phyloP scores from a whole-genome alignment of 1,140 invertebrate species.

The Stegodyphus mimosarum region DNA sequence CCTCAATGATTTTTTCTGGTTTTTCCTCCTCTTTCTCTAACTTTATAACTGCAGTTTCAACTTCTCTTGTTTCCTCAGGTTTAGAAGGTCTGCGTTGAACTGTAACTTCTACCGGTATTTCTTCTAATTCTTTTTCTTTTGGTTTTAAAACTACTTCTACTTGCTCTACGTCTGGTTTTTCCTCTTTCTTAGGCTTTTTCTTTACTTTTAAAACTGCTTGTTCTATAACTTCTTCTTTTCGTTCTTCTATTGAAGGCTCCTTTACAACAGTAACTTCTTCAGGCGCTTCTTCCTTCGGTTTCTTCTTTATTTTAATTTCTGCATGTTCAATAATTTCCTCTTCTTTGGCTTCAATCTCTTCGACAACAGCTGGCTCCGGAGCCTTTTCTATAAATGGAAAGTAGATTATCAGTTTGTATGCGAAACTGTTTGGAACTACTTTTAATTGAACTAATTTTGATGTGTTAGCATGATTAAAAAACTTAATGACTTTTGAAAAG shows the following conservation, averaged over 20 bases:
- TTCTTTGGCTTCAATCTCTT: no score
- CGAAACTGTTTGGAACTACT: no score
- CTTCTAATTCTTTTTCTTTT: constrained; percentile 38
- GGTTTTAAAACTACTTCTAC: constrained; percentile 12
- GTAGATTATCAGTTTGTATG: no score
- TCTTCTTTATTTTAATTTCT: neutral
- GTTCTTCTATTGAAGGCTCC: constrained; percentile 10
- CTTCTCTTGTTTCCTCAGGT: constrained; percentile 66
- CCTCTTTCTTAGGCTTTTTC: constrained; percentile 33
- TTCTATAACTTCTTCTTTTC: constrained; percentile 21
- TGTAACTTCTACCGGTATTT: constrained; percentile 28
- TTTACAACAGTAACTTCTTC: constrained; percentile 17
- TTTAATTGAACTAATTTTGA: no score
- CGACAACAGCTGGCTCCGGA: neutral
- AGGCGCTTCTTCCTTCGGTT: constrained; percentile 53
- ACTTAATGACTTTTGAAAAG: no score
- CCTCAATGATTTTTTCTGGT: neutral
- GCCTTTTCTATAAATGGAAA: constrained; percentile 65
- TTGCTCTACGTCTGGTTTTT: constrained; percentile 29
- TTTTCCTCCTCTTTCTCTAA: constrained; percentile 26
- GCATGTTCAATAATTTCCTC: neutral
- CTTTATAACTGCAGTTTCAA: constrained; percentile 41
- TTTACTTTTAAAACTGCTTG: constrained; percentile 47
- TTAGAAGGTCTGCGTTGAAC: constrained; percentile 26
- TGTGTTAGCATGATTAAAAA: no score